Base-by-base conservation (phyloP, 2,888 invertebrate genomes). In the Parnassius orleans region DNA sequence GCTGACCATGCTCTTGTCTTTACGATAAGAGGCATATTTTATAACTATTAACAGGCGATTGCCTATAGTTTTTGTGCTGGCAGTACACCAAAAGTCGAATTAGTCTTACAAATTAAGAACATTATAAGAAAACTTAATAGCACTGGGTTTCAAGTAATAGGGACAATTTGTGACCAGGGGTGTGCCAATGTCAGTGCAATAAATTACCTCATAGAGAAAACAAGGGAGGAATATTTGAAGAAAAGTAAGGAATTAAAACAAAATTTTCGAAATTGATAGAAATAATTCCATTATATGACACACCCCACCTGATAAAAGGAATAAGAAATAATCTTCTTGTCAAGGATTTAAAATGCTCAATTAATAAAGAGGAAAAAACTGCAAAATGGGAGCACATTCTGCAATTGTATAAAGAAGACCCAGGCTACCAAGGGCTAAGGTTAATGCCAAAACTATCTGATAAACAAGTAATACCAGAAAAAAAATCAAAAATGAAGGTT, bases 301-400 rank as follows among this genome's bases (percentile, higher is more conserved):
- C 60, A 10, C 66, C 66, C 3, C 66, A 67, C 50, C 57, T 67
- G 9, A 46, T 66, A 9, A 66, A 68, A 57, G 65, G 67, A 11
- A 59, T 70, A 2, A 57, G 65, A 42, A 68, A 68, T 24, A 70
- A 67, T 60, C 61, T 70, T 12, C 10, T 68, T 24, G 57, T 24
- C 10, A 68, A 66, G 65, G 52, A 73, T 64, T 64, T 71, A 24
- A 57, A 61, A 59, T 69, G 50, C 48, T 57, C 9, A 9, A 61
- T 48, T 47, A 42, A 68, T 10, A 59, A 51, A 5, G 52, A 53
- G 10, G 55, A 15, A n/a, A 63, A 64, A 62, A 61, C 43, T 10
- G 73, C 71, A 9, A 73, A 74, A 67, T 76, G 76, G 73, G 47
- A 64, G 3, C 74, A 76, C 57, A 54, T 75, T 12, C 0, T 63